A percentile compares a stretch with the other conserved stretches of the same genome.
phyloP scores from a whole-genome alignment of 92 coral and sea anemone genomes.

The Palythoa heliodiscus region DNA sequence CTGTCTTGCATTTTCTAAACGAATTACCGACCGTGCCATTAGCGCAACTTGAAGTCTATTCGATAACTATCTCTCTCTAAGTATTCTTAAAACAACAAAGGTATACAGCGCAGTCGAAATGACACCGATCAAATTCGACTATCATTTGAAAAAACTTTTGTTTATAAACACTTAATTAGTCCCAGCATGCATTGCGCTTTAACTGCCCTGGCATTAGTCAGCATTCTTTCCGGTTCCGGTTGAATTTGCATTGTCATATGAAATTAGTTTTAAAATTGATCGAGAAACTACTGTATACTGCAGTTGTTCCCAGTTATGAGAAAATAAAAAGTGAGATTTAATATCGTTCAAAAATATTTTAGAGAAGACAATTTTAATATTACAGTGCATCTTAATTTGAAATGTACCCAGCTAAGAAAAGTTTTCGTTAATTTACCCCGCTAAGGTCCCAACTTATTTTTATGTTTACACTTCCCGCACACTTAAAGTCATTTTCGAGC shows the following conservation, averaged over 20 bases:
- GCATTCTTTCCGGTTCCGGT: slow-evolving; percentile 44
- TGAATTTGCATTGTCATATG: background rate
- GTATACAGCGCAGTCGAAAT: background rate
- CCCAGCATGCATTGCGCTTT: slow-evolving; percentile 54
- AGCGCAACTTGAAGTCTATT: background rate
- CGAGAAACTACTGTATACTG: no score
- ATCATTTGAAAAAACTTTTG: background rate
- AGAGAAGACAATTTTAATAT: no score
- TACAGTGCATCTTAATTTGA: no score
- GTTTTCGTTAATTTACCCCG: no score
- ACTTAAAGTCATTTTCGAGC: no score
- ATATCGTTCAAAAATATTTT: no score
- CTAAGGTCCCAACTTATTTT: no score
- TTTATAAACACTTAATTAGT: slow-evolving; percentile 16
- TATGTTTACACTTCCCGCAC: no score
- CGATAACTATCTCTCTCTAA: background rate
- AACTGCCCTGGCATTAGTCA: slow-evolving; percentile 10
- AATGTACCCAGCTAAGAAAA: no score
- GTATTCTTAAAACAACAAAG: background rate
- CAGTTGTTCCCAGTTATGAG: no score
- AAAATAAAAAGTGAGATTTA: no score
- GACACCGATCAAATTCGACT: background rate
- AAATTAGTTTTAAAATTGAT: no score
- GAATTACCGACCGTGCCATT: slow-evolving; percentile 63
- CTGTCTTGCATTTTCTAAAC: slow-evolving; percentile 70